Percentiles rank a stretch among this genome's conserved stretches.
Evolutionary conservation across 2,113 vertebrate species (phyloP).

Genomic region (Scopus umbretta): DNA sequence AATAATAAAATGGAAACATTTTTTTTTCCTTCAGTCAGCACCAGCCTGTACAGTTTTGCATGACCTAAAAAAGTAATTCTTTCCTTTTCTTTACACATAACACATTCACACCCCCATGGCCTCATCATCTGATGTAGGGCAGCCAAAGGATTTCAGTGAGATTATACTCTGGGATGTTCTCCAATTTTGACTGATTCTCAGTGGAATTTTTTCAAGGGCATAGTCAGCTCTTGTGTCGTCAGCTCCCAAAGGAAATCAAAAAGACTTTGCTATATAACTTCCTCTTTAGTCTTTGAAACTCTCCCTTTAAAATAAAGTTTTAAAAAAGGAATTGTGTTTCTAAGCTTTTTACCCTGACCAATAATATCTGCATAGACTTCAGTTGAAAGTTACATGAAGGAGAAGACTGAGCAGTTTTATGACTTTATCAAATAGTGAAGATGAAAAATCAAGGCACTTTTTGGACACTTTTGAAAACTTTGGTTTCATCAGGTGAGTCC

Average conservation of each 20-base stretch:
- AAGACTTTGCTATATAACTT: neutral
- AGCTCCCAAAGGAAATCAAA: constrained; percentile 16
- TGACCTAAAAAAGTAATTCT: neutral
- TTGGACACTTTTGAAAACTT: neutral
- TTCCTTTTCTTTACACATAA: neutral
- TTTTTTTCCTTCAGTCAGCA: neutral
- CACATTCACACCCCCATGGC: neutral
- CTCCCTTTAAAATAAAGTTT: neutral
- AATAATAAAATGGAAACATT: neutral
- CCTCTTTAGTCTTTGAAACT: neutral
- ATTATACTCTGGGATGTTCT: constrained; percentile 13
- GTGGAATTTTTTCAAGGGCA: constrained; percentile 12
- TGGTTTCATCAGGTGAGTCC: neutral
- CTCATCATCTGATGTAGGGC: neutral
- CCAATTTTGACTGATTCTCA: constrained; percentile 9
- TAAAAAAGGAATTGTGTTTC: neutral
- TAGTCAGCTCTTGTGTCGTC: neutral
- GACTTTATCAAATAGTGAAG: neutral
- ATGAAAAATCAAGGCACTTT: neutral
- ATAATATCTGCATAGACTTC: neutral
- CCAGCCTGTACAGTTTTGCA: neutral
- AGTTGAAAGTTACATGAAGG: neutral
- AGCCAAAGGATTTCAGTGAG: constrained; percentile 13
- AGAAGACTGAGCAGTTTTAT: neutral
- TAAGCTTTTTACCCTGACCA: neutral